Evolutionary conservation across 2,113 vertebrate species (phyloP).

Genomic region (Cyrtonyx montezumae): DNA sequence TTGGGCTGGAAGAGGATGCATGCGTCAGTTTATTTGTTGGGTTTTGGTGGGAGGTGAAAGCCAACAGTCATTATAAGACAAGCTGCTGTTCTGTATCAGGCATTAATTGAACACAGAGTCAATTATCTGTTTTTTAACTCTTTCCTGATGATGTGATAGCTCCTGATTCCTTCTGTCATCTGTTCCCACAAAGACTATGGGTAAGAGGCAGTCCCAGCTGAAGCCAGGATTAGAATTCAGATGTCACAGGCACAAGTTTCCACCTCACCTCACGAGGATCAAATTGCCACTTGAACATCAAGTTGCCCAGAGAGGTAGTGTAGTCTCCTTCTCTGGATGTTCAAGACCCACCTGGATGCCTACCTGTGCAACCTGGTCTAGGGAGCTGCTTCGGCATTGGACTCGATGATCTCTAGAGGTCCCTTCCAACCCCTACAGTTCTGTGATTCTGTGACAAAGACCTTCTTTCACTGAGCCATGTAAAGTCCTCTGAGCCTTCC

Average conservation of each 20-base stretch:
- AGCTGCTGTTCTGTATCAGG: not conserved
- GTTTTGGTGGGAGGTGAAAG: not conserved
- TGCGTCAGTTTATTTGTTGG: not conserved
- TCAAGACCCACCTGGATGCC: no score
- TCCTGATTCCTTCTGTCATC: not conserved
- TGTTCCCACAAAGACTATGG: not conserved
- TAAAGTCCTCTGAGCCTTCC: not conserved
- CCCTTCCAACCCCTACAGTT: no score
- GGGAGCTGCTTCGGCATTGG: no score
- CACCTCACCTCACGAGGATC: not conserved
- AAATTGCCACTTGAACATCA: not conserved
- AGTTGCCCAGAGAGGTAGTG: no score
- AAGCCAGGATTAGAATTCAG: not conserved
- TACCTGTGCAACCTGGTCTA: no score
- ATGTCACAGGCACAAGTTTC: not conserved
- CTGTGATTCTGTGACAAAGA: not conserved
- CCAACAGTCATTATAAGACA: not conserved
- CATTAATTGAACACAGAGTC: not conserved
- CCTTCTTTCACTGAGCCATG: not conserved
- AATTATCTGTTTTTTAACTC: not conserved
- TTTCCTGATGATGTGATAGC: not conserved
- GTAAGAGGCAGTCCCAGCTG: not conserved
- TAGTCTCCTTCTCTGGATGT: no score
- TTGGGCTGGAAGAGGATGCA: not conserved
- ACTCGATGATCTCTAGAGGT: no score